Base-by-base conservation (phyloP, 2,888 invertebrate genomes). In the Ditylenchus weischeri region DNA sequence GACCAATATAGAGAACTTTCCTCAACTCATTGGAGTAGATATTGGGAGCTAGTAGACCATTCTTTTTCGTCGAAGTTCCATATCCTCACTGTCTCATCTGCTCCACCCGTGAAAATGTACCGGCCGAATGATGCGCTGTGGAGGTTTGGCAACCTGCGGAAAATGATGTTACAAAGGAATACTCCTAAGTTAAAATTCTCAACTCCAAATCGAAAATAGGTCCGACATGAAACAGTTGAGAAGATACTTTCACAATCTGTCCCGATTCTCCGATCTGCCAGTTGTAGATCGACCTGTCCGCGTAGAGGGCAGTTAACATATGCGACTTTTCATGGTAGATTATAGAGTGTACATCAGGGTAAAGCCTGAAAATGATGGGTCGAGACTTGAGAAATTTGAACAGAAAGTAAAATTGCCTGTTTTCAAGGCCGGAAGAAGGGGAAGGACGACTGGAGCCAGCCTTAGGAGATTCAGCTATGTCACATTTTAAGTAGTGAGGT, bases 141-240 rank as follows among this genome's bases (percentile, higher is more conserved):
- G 23, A 54, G 38, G 54, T 23, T 35, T 63, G 35, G 48, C 58
- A 65, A 54, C 19, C 43, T 59, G 35, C 1, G 2, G 6, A 29
- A 59, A 59, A 59, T 15, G 13, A 36, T 36, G 10, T 59, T 23
- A 36, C 10, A 21, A 13, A 13, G 21, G 8, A 47, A 13, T 8
- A 8, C n/a, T n/a, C n/a, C n/a, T 50, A 50, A 58, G 6, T 58
- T 58, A 47, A 58, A 18, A 65, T 54, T 54, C 21, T 8, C 49
- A 87, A 92, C 91, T 96, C 95, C 73, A 96, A 89, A 70, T 93
- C 93, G 93, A 95, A 96, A 76, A 96, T 93, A 84, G 94, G 93
- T 15, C 93, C 93, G 64, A 93, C 93, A 86, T 98, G 96, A 86
- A 90, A 95, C 35, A 96, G 87, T 81, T 91, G 93, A 21, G 94